Evolutionary conservation across 2,888 invertebrate genomes (phyloP).

Genomic region (Pogonocherus hispidulus): DNA sequence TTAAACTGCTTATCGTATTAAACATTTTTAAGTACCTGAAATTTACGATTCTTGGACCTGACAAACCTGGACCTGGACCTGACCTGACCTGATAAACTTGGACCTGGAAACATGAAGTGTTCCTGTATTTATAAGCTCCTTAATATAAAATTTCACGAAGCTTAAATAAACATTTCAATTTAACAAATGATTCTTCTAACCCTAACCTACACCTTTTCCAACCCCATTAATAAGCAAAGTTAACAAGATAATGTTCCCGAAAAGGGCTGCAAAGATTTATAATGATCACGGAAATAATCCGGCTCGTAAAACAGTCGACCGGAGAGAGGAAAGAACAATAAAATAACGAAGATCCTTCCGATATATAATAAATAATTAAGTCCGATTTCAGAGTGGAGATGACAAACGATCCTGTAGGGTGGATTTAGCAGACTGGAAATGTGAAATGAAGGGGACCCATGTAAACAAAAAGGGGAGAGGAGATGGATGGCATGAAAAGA

Average conservation of each 20-base stretch:
- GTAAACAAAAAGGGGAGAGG: slow-evolving; percentile 62
- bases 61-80: too few relatives aligned
- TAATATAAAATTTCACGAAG: too few relatives aligned
- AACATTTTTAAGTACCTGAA: too few relatives aligned
- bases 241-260: neutral
- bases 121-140: too few relatives aligned
- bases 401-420: slow-evolving; percentile 62
- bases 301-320: neutral
- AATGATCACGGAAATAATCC: slow-evolving; percentile 9
- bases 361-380: slow-evolving; percentile 28
- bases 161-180: too few relatives aligned
- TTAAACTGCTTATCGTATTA: too few relatives aligned
- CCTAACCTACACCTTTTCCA: neutral
- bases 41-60: too few relatives aligned
- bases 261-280: neutral
- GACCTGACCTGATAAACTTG: too few relatives aligned
- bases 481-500: slow-evolving; percentile 64
- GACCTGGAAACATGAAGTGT: too few relatives aligned
- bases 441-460: slow-evolving; percentile 63
- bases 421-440: slow-evolving; percentile 64
- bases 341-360: slow-evolving; percentile 2
- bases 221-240: neutral
- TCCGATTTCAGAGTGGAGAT: slow-evolving; percentile 49
- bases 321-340: slow-evolving; percentile 7
- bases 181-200: neutral